phyloP scores from a whole-genome alignment of 1,140 invertebrate species.

The Heliconius hewitsoni region DNA sequence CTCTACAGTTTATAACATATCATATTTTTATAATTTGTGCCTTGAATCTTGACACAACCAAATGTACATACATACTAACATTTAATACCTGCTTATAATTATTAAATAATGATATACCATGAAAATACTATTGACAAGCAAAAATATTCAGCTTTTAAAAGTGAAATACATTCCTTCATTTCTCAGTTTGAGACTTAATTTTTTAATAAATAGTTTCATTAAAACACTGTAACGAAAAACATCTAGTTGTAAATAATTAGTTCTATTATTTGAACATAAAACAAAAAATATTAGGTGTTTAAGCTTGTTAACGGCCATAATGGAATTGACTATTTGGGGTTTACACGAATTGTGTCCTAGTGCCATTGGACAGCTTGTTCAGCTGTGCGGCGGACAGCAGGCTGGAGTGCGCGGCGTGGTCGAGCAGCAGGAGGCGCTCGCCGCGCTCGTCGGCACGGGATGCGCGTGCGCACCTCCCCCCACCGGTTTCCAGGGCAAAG shows the following conservation, averaged over 20 bases:
- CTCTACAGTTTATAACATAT: slow-evolving; percentile 19
- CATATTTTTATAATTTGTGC: slow-evolving; percentile 36
- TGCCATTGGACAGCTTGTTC: slow-evolving; percentile 64
- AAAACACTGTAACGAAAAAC: too few relatives aligned
- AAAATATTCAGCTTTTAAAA: slow-evolving; percentile 2
- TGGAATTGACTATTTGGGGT: slow-evolving; percentile 24
- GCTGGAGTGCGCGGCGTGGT: slow-evolving; percentile 72
- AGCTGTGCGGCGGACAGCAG: slow-evolving; percentile 69
- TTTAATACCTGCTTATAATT: neutral
- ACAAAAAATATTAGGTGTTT: neutral
- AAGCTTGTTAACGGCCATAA: slow-evolving; percentile 6
- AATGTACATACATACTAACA: slow-evolving; percentile 15
- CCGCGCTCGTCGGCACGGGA: slow-evolving; percentile 61
- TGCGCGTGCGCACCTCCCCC: slow-evolving; percentile 50
- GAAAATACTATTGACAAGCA: neutral
- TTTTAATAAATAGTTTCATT: too few relatives aligned
- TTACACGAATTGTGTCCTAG: slow-evolving; percentile 70
- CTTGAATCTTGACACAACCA: slow-evolving; percentile 36
- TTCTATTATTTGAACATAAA: neutral
- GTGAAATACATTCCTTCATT: neutral
- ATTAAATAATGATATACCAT: neutral
- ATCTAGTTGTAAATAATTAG: too few relatives aligned
- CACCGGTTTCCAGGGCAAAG: slow-evolving; percentile 62
- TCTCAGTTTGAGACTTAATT: neutral
- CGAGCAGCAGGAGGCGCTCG: slow-evolving; percentile 65